Evolutionary conservation across 2,888 invertebrate genomes (phyloP).

Genomic region (Aphrophora alni): DNA sequence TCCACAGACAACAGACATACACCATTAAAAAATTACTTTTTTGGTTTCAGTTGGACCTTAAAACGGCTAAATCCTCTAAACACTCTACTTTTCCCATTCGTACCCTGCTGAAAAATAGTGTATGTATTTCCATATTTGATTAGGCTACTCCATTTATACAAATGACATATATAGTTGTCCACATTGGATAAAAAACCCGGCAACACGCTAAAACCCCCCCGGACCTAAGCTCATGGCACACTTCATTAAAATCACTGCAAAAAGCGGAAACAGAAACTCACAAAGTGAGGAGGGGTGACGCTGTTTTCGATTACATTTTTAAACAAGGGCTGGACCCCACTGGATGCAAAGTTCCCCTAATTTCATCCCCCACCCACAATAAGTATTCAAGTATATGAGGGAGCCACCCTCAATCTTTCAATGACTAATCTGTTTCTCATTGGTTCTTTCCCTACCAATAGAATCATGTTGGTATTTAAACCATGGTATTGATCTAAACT

Average conservation of each 20-base stretch:
- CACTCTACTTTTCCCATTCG: too few relatives aligned
- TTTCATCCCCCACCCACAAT: neutral
- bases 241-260: neutral
- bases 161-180: too few relatives aligned
- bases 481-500: neutral
- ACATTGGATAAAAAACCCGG: too few relatives aligned
- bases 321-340: neutral
- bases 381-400: neutral
- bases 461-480: neutral
- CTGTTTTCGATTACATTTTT: constrained; percentile 9
- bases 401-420: neutral
- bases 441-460: neutral
- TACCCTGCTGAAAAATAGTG: too few relatives aligned
- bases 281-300: neutral
- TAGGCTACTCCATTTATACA: too few relatives aligned
- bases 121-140: too few relatives aligned
- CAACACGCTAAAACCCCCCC: too few relatives aligned
- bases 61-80: too few relatives aligned
- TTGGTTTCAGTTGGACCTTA: too few relatives aligned
- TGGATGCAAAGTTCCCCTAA: neutral
- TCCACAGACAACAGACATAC: too few relatives aligned
- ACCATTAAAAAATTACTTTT: too few relatives aligned
- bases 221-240: neutral
- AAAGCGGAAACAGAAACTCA: neutral
- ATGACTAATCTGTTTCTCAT: neutral